Evolutionary conservation across 2,797 vertebrate genomes (phyloP), one percentile per base, ranked within the genome.

Genomic region (Anguilla marmorata): DNA sequence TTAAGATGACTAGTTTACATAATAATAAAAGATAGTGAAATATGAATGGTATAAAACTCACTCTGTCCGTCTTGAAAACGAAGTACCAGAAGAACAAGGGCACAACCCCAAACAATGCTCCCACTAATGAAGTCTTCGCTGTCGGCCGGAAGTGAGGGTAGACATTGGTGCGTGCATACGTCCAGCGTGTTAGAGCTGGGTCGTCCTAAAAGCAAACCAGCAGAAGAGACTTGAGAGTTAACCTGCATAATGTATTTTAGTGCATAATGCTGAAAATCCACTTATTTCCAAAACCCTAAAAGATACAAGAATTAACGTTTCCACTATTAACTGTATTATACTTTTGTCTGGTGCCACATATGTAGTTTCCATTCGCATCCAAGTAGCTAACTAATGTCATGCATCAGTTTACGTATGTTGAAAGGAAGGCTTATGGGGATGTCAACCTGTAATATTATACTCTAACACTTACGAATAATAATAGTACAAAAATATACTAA

Each of bases 151-250:
- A 95, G 30, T 90, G 94, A 0, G 95, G 93, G 79, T 95, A 95
- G 1, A 96, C 0, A 0, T 96, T 95, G 0, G 90, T 80, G 90
- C 93, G 94, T 3, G 96, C 96, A 0, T 93, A 92, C 83, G 50
- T 89, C 96, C 96, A 97, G 79, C 95, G 95, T 9, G 69, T 0
- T 87, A 97, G 9, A 2, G 96, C 96, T 14, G 95, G 95, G 54
- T 96, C 90, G 89, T 95, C 74, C 74, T 79, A 37, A 79, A 79
- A 79, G 33, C 74, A 79, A 45, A 79, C 16, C 5, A 79, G 6
- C 4, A 79, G 6, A 79, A 37, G 12, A 76, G 0, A 14, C 3
- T 37, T 76, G 37, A 79, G 4, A 79, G 41, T 41, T 30, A 74
- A 14, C 69, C 12, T 66, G 60, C 60, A 24, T 41, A 79, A 79